phyloP scores from a whole-genome alignment of 2,797 vertebrate species.

The Calcarius lapponicus region DNA sequence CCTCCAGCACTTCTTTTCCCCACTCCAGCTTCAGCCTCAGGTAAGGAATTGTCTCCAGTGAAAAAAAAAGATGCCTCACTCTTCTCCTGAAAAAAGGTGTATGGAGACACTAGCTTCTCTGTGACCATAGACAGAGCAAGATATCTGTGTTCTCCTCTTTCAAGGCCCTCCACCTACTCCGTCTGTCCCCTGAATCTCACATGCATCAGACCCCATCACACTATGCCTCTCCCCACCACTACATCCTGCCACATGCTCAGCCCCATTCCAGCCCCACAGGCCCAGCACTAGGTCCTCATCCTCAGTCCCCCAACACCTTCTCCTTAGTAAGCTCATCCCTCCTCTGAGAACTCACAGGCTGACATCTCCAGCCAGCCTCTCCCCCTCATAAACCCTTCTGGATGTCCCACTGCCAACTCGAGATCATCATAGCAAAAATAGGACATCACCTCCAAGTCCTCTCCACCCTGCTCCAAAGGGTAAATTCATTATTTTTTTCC shows the following conservation, averaged over 20 bases:
- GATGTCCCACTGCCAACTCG: background rate
- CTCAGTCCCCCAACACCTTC: background rate
- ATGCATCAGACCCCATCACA: background rate
- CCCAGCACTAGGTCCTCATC: background rate
- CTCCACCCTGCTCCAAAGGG: background rate
- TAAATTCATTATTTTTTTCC: background rate
- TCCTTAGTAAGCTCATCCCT: background rate
- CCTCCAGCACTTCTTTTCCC: background rate
- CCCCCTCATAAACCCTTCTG: background rate
- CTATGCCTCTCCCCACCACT: background rate
- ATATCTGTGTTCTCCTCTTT: background rate
- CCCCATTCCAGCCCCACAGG: background rate
- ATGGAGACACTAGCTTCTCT: background rate
- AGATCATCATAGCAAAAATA: background rate
- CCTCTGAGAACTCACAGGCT: background rate
- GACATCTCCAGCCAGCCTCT: background rate
- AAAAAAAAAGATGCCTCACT: background rate
- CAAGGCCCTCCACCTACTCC: background rate
- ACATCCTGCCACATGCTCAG: fast-evolving
- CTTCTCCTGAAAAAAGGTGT: background rate
- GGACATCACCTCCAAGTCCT: background rate
- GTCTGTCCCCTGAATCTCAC: background rate
- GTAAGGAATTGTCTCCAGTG: background rate
- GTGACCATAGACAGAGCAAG: background rate
- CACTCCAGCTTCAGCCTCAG: background rate